phyloP scores from a whole-genome alignment of 2,113 vertebrate species.

The Rattus rattus region DNA sequence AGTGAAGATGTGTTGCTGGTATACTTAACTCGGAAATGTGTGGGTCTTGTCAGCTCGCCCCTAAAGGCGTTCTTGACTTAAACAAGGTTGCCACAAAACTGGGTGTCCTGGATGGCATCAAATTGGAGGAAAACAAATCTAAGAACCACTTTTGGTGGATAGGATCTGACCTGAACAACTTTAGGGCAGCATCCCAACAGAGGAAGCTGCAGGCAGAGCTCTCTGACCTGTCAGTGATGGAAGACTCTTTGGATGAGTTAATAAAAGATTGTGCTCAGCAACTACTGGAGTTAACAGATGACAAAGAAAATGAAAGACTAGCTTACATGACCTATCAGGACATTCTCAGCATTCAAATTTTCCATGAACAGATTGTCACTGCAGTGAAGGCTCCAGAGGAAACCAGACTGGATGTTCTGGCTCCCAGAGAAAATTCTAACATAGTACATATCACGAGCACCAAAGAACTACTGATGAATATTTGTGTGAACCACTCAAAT shows the following conservation, averaged over 20 bases:
- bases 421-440: constrained; percentile 85
- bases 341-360: too few species aligned
- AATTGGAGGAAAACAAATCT: constrained; percentile 90
- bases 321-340: too few species aligned
- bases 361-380: too few species aligned
- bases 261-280: constrained; percentile 93
- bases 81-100: constrained; percentile 88
- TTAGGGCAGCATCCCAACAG: constrained; percentile 78
- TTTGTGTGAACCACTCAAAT: constrained; percentile 85
- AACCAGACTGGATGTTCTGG: too few species aligned
- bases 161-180: constrained; percentile 84
- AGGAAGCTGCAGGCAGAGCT: constrained; percentile 88
- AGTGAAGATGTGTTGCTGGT: constrained; percentile 87
- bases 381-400: too few species aligned
- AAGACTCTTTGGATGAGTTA: constrained; percentile 93
- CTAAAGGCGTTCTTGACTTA: constrained; percentile 91
- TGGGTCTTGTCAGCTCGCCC: constrained; percentile 91
- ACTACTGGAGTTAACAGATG: constrained; percentile 91
- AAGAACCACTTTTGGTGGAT: constrained; percentile 93
- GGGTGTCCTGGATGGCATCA: constrained; percentile 91
- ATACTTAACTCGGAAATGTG: constrained; percentile 90
- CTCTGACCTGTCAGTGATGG: constrained; percentile 90
- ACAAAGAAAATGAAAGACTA: constrained; percentile 88
- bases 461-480: constrained; percentile 90
- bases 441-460: constrained; percentile 92